Evolutionary conservation across 2,888 invertebrate species (phyloP).

Genomic region (Netelia fuscicornis): DNA sequence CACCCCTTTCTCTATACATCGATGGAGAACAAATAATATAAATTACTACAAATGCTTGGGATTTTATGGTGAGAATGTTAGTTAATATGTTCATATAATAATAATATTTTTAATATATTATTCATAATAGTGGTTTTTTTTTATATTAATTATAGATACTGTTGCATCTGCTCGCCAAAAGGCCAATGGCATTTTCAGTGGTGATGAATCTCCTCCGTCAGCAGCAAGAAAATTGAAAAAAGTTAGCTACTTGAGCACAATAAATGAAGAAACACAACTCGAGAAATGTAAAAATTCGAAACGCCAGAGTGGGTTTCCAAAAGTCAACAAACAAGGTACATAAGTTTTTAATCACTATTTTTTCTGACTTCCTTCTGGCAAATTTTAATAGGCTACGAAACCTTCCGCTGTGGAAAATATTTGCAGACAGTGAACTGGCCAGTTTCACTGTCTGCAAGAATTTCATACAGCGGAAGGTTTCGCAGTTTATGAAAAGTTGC

Average conservation of each 20-base stretch:
- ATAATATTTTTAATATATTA: neutral
- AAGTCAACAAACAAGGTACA: neutral
- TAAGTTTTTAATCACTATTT: neutral
- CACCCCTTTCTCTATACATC: too few relatives aligned
- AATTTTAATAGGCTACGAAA: neutral
- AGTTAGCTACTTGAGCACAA: neutral
- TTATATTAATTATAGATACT: conserved; percentile 8
- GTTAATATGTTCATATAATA: conserved; percentile 5
- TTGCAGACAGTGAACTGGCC: neutral
- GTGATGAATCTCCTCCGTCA: conserved; percentile 6
- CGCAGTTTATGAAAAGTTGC: too few relatives aligned
- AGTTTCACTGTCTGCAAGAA: too few relatives aligned
- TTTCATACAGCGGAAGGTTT: too few relatives aligned
- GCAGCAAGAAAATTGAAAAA: neutral
- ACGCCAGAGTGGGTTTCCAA: neutral
- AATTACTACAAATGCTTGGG: too few relatives aligned
- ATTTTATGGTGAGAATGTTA: conserved; percentile 18
- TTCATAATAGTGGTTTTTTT: conserved; percentile 17
- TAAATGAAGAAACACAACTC: conserved; percentile 11
- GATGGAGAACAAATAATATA: too few relatives aligned
- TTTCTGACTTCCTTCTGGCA: neutral
- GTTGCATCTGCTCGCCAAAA: conserved; percentile 20
- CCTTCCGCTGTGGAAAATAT: neutral
- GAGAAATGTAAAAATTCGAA: neutral
- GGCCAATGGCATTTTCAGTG: conserved; percentile 2